Percentiles rank a stretch among this genome's conserved stretches.
These are phyloP conservation scores for Semaprochilodus insignis DNA, from an alignment of 2,797 vertebrate genomes.

Conservation along the genomic window DNA sequence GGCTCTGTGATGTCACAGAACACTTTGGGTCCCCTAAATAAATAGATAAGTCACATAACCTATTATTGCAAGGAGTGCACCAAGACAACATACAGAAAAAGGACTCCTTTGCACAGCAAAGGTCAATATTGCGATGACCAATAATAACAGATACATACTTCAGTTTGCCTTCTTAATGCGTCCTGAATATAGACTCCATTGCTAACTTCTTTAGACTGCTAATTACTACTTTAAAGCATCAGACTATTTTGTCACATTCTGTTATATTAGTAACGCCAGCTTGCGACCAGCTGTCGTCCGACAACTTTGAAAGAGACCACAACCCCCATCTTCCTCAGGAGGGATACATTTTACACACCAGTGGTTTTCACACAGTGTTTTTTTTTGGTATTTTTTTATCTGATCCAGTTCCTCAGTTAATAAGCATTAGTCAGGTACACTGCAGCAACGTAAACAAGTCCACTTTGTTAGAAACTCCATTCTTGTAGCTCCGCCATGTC, in stretches of 20 bases:
- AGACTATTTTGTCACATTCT: background rate
- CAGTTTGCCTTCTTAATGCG: background rate
- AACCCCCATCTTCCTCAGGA: background rate
- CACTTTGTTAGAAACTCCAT: background rate
- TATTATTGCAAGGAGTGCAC: no score
- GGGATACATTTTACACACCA: constrained; percentile 7
- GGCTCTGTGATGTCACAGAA: no score
- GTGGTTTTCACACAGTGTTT: background rate
- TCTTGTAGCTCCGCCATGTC: background rate
- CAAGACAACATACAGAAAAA: no score
- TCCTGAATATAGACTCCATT: background rate
- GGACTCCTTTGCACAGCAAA: background rate
- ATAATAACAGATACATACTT: background rate
- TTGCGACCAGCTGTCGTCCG: background rate
- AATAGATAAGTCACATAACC: no score
- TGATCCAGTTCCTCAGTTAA: background rate
- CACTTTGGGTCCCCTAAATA: no score
- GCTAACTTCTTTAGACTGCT: background rate
- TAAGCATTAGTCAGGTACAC: background rate
- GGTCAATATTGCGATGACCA: background rate
- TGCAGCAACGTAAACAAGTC: background rate
- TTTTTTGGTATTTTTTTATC: background rate
- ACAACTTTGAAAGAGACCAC: constrained; percentile 2
- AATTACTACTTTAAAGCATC: background rate
- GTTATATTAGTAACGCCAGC: background rate